A percentile compares a stretch with the other conserved stretches of the same genome.
These are phyloP conservation scores for Tragelaphus buxtoni DNA, from an alignment of 2,113 vertebrate species.

Conservation along the genomic window DNA sequence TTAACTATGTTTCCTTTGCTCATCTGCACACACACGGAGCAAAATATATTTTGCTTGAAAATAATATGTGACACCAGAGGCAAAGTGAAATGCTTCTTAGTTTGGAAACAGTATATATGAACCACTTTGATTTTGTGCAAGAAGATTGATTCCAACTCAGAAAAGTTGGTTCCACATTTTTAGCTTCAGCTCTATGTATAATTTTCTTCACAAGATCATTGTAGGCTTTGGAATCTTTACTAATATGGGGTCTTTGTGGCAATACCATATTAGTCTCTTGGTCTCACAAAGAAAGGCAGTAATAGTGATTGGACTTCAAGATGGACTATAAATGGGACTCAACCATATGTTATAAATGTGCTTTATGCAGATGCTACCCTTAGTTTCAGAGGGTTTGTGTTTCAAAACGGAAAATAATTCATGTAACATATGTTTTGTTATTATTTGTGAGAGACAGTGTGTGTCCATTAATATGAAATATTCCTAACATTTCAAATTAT, in stretches of 20 bases:
- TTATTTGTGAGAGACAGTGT: neutral
- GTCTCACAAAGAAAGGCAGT: neutral
- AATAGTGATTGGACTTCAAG: neutral
- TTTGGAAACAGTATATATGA: neutral
- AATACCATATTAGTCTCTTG: neutral
- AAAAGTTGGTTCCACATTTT: neutral
- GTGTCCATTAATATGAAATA: neutral
- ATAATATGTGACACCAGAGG: neutral
- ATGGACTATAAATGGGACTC: neutral
- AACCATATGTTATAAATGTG: neutral
- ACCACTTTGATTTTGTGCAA: neutral
- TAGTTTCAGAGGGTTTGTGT: neutral
- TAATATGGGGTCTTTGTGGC: neutral
- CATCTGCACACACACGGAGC: neutral
- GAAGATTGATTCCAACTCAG: neutral
- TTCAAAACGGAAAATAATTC: neutral
- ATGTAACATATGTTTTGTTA: neutral
- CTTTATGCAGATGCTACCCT: neutral
- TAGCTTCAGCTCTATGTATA: neutral
- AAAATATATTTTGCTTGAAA: neutral
- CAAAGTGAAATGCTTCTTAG: neutral
- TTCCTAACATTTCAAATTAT: neutral
- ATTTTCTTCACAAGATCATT: neutral
- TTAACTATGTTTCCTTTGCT: neutral
- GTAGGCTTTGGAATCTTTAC: neutral